phyloP scores from a whole-genome alignment of 2,113 vertebrate genomes.

The Sapayoa aenigma region DNA sequence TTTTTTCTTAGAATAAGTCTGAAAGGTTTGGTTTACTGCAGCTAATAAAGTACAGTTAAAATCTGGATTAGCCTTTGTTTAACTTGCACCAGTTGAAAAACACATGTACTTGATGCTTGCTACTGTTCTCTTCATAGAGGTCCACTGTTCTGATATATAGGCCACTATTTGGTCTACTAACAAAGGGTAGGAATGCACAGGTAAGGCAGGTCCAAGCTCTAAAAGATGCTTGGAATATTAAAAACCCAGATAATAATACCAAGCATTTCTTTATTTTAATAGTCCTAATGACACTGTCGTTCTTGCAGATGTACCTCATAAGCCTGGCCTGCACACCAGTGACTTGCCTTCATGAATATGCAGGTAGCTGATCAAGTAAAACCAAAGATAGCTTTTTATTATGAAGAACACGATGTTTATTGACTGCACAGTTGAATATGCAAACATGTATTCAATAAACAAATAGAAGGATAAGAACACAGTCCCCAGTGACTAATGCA shows the following conservation, averaged over 20 bases:
- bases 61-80: neutral
- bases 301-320: neutral
- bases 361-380: constrained; percentile 19
- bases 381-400: constrained; percentile 19
- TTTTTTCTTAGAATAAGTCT: neutral
- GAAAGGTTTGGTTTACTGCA: neutral
- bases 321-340: neutral
- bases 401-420: neutral
- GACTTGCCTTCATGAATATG: neutral
- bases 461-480: constrained; percentile 40
- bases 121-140: neutral
- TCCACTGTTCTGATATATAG: neutral
- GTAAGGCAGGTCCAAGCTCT: neutral
- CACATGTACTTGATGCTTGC: neutral
- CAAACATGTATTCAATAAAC: constrained; percentile 60
- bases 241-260: neutral
- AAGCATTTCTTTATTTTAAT: neutral
- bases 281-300: neutral
- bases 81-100: neutral
- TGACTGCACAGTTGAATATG: constrained; percentile 44
- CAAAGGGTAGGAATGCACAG: neutral
- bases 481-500: constrained; percentile 37
- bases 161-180: neutral
- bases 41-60: neutral
- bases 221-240: neutral